These are phyloP conservation scores for Dermatemys mawii DNA, from an alignment of 2,113 vertebrate genomes.

Conservation along the genomic window DNA sequence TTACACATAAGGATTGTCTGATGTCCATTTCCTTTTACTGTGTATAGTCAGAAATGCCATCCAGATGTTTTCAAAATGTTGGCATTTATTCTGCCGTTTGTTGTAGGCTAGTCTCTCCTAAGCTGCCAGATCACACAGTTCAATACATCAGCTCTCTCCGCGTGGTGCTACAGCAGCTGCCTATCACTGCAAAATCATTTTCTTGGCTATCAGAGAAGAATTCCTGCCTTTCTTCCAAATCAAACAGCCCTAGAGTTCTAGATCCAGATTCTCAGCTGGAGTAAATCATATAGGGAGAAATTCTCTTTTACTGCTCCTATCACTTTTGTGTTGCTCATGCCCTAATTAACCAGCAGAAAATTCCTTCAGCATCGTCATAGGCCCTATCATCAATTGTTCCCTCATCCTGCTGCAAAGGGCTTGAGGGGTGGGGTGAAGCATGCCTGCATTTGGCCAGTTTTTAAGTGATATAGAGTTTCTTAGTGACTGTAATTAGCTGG, in stretches of 20 bases:
- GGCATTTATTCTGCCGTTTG: not conserved
- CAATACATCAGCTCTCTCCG: not conserved
- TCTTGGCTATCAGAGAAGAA: not conserved
- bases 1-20: not conserved
- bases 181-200: not conserved
- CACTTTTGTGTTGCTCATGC: not conserved
- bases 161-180: not conserved
- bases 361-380: not conserved
- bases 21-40: fast-evolving
- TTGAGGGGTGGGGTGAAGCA: not conserved
- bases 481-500: not conserved
- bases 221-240: not conserved
- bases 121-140: too few species aligned
- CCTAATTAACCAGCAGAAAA: not conserved
- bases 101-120: not conserved
- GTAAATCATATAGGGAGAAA: not conserved
- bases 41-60: not conserved
- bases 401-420: not conserved
- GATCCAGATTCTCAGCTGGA: not conserved
- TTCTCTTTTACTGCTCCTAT: not conserved
- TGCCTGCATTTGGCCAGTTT: not conserved
- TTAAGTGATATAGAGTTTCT: not conserved
- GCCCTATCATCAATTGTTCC: not conserved
- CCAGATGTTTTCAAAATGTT: not conserved
- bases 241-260: not conserved